Conservation (phyloP, 2,888 invertebrate genomes). For the Agonum fuliginosum region DNA sequence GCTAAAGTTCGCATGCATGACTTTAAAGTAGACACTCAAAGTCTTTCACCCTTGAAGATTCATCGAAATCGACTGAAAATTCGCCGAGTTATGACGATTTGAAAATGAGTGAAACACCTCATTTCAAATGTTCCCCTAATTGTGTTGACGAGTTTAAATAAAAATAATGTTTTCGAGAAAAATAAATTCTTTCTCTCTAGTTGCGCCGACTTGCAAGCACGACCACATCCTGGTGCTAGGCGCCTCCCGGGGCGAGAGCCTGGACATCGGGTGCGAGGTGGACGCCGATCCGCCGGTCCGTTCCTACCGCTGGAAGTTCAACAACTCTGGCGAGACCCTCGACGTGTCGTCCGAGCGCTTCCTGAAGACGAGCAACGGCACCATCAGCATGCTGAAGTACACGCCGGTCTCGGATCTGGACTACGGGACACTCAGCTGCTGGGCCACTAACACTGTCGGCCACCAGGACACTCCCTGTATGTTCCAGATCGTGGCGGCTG, state of each 20-base stretch:
- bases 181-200: constrained; percentile 73
- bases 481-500: constrained; percentile 77
- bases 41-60: too few species aligned
- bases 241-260: constrained; percentile 89
- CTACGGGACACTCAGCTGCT: constrained; percentile 92
- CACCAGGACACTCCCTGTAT: constrained; percentile 88
- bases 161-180: background rate
- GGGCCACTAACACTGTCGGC: constrained; percentile 90
- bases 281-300: constrained; percentile 94
- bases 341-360: constrained; percentile 87
- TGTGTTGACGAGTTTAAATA: too few species aligned
- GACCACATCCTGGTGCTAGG: constrained; percentile 89
- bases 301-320: constrained; percentile 95
- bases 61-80: too few species aligned
- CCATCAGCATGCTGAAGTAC: constrained; percentile 80
- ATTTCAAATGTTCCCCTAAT: too few species aligned
- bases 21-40: too few species aligned
- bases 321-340: constrained; percentile 92
- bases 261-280: constrained; percentile 91
- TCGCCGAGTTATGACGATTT: too few species aligned
- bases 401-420: constrained; percentile 81
- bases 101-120: too few species aligned
- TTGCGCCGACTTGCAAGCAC: constrained; percentile 87
- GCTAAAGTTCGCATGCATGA: too few species aligned
- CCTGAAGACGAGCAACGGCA: constrained; percentile 83